Conservation (phyloP, 2,113 vertebrate genomes). For the Scolopax mira region DNA sequence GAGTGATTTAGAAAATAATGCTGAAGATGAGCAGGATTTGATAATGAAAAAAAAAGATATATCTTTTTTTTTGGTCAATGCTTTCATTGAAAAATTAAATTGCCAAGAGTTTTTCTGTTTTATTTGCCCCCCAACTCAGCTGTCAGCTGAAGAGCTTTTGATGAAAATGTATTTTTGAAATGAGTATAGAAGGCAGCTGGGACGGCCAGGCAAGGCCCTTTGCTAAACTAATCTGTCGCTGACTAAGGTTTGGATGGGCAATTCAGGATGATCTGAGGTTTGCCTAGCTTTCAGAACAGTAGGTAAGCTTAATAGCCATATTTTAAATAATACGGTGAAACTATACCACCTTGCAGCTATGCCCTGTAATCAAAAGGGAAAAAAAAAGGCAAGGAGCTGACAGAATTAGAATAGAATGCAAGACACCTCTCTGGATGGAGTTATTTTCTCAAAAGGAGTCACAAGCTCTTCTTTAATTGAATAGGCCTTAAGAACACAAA, state of each 20-base stretch:
- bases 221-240: constrained; percentile 43
- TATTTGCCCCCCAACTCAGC: constrained; percentile 30
- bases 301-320: constrained; percentile 9
- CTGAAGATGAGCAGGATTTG: background rate
- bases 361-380: background rate
- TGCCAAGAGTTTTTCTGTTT: constrained; percentile 19
- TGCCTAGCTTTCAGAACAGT: background rate
- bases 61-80: background rate
- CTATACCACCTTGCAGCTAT: background rate
- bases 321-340: constrained; percentile 27
- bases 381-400: background rate
- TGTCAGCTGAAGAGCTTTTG: constrained; percentile 36
- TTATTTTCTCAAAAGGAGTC: constrained; percentile 6
- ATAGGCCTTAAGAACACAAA: constrained; percentile 7
- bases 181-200: constrained; percentile 18
- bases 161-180: constrained; percentile 43
- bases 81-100: constrained; percentile 31
- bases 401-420: background rate
- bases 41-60: background rate
- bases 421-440: constrained; percentile 7
- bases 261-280: constrained; percentile 27
- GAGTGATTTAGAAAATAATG: background rate
- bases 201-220: background rate
- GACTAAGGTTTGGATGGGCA: constrained; percentile 12
- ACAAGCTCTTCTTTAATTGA: constrained; percentile 26